These are phyloP conservation scores for Teleogryllus occipitalis DNA, from an alignment of 1,140 invertebrate species.

Conservation along the genomic window DNA sequence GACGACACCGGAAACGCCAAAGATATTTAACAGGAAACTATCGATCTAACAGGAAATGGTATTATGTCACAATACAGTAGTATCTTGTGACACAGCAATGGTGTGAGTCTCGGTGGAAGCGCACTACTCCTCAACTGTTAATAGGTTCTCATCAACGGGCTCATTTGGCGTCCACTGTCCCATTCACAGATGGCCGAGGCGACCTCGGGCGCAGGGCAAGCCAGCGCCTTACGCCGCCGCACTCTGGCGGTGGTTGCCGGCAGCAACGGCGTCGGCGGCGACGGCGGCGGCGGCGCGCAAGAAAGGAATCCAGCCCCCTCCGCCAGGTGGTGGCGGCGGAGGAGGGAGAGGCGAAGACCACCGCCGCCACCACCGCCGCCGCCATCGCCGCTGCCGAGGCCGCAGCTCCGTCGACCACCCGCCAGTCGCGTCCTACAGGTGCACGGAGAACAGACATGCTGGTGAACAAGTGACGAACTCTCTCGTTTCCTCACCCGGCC, in stretches of 20 bases:
- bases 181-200: no score
- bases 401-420: background rate
- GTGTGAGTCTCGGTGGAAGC: no score
- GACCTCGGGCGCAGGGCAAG: background rate
- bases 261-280: background rate
- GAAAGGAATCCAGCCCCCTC: background rate
- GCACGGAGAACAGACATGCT: background rate
- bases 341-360: background rate
- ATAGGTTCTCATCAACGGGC: background rate
- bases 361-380: background rate
- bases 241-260: background rate
- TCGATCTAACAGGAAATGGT: no score
- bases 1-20: no score
- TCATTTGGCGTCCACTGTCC: no score
- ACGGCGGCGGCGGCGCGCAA: background rate
- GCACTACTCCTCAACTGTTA: background rate
- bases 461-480: background rate
- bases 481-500: background rate
- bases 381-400: no score
- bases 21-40: no score
- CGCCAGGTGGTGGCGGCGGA: background rate
- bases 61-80: no score
- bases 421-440: background rate
- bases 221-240: background rate
- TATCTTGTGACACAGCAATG: no score